Evolutionary conservation across 2,888 invertebrate genomes (phyloP), one percentile per base, ranked within the genome.

Genomic region (Polydrusus pterygomalis): DNA sequence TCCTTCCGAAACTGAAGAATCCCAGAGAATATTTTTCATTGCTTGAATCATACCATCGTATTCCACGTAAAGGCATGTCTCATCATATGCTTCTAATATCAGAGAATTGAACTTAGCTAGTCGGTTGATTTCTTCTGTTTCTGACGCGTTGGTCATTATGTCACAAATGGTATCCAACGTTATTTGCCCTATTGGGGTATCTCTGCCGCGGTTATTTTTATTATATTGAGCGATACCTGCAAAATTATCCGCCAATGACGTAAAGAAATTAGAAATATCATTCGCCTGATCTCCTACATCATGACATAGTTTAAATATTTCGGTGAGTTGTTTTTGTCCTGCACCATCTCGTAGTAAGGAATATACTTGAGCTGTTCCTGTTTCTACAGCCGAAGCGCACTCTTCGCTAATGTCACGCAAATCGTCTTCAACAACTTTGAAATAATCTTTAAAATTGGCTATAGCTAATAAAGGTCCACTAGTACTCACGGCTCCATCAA

Each of bases 151-250:
- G 0, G 90, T 89, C 91, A 98, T 92, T 69, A 96, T 91, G 77
- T 91, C 89, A 84, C 98, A 98, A 82, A 93, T 90, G 17, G 92
- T 91, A 84, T 95, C 94, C 30, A 98, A 95, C 1, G 96, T 96
- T 9, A 96, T 89, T 92, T 38, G 97, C 91, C 86, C 97, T 97
- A 84, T 1, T n/a, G 10, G 1, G 2, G 43, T 43, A 40, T 13
- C 40, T 10, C 97, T 97, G 84, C 13, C 43, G 13, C 43, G 43
- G 6, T 43, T 43, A 43, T 43, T 43, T n/a, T 95, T 95, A 86
- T 98, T 97, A 86, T 98, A 98, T 84, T 98, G 98, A 0, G 98
- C 97, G 49, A 97, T 62, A 72, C 77, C 96, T 65, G 96, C 97
- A 87, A 98, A 96, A 87, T 95, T 94, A 60, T 62, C 92, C 0